A percentile compares a stretch with the other conserved stretches of the same genome.
Conservation (phyloP, 2,113 vertebrate genomes). For the cattle (Bos taurus) region ARS-UCD2.0 NC_037342.1:26804501-26805000, state of each 20-base stretch:
- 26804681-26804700: background rate
- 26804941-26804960: slow-evolving; percentile 57
- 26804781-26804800: background rate
- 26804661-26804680: accelerated
- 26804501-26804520: background rate
- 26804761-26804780: background rate
- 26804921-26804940: slow-evolving; percentile 45
- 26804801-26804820: background rate
- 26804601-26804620: background rate
- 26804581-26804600: background rate
- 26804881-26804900: background rate
- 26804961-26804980: slow-evolving; percentile 68
- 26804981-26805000: slow-evolving; percentile 75
- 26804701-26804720: background rate
- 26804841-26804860: slow-evolving; percentile 3
- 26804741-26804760: background rate
- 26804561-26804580: background rate
- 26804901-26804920: background rate
- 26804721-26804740: background rate
- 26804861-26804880: slow-evolving; percentile 60
- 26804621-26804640: background rate
- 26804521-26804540: background rate
- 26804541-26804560: background rate
- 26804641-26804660: background rate
- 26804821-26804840: background rate